Base-by-base conservation (phyloP, 2,888 invertebrate species). In the Corythucha ciliata region DNA sequence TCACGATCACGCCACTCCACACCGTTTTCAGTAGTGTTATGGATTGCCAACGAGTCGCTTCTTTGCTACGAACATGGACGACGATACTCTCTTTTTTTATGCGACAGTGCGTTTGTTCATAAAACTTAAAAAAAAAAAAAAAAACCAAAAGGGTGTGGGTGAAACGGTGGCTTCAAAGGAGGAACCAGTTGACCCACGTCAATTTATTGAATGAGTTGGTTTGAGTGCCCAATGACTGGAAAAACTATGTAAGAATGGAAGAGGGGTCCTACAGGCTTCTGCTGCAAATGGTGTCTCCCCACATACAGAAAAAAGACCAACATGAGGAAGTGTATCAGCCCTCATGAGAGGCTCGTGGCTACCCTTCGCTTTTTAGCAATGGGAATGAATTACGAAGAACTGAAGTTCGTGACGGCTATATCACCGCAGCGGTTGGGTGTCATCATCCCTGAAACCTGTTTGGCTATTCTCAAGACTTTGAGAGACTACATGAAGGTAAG, bases 391-490 rank as follows among this genome's bases (percentile, higher is more conserved):
- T 32, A 29, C 14, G 32, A 44, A 44, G 44, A 44, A 33, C 18
- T 44, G 16, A 44, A 42, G 27, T 42, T 42, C 42, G 27, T 26
- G 16, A 42, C 44, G 29, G 44, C 44, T 21, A 44, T 29, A 44
- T 44, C 32, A 44, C 44, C 44, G 3, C 44, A 44, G 18, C 18
- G 44, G 20, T 44, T 44, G 44, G 44, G 44, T 16, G 44, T 44
- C 44, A 44, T 32, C 24, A 18, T 44, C 32, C 44, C 44, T 44
- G 44, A 44, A 44, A 44, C 44, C 27, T 36, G 18, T n/a, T 21
- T 44, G 8, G 32, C 44, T 18, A 44, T 44, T 18, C 44, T 44
- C 12, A 44, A 44, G 44, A 44, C 12, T 44, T 20, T 27, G 29
- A 44, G 44, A n/a, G n/a, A n/a, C n/a, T n/a, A n/a, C n/a, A n/a